Evolutionary conservation across 2,888 invertebrate genomes (phyloP), one percentile per base, ranked within the genome.

Genomic region (Penaeus monodon): DNA sequence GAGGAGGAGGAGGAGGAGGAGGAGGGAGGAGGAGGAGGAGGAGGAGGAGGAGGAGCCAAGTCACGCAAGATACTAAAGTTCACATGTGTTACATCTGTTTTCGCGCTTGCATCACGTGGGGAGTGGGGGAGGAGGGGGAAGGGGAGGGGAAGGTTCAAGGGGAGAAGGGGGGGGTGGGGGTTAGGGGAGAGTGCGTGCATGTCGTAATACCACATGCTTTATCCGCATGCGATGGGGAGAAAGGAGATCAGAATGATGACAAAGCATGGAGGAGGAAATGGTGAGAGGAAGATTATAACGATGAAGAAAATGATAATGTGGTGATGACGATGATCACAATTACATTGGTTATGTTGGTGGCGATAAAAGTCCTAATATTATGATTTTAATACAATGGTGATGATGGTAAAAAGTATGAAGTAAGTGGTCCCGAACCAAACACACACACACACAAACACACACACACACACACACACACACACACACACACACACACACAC

Each of bases 301-400:
- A 33, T 77, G 57, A 77, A 27, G 77, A 77, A 17, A 49, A 49
- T 44, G 44, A 38, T 17, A 14, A 44, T 49, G n/a, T 4, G 17
- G 24, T 64, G 64, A 80, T 63, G 80, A 57, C 6, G 80, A 80
- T 29, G 80, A 80, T 24, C 63, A 64, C 1, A 27, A 79, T 79
- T 63, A 64, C 0, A 57, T n/a, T 79, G 64, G 64, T 80, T 63
- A 64, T 80, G 80, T 65, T 24, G 80, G 33, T 38, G 17, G 2
- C 0, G 76, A 0, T 14, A 6, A 10, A 44, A 44, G 8, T 44
- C 8, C 10, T 44, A 10, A 44, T 44, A 44, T 44, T 10, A 44
- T 44, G 44, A 44, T 44, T 44, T 44, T 10, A 44, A 44, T 44
- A 44, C 10, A 44, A 44, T 44, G 10, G 10, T 7, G 27, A 20